A percentile compares a stretch with the other conserved stretches of the same genome.
phyloP scores from a whole-genome alignment of 2,113 vertebrate species.

The Chroicocephalus ridibundus region DNA sequence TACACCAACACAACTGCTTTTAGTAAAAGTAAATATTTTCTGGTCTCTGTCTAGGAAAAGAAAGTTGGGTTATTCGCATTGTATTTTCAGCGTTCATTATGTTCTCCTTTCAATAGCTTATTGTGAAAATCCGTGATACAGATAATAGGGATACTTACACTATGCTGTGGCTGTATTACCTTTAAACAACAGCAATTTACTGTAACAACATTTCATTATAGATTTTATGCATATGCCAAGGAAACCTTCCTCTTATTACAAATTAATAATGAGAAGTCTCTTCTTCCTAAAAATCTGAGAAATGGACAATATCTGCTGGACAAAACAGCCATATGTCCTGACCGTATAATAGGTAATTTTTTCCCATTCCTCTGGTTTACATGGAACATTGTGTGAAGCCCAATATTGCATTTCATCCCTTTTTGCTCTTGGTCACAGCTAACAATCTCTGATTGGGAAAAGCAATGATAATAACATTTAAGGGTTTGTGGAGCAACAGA shows the following conservation, averaged over 20 bases:
- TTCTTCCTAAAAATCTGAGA: neutral
- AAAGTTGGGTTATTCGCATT: neutral
- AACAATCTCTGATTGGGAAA: neutral
- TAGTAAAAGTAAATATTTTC: neutral
- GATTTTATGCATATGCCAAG: neutral
- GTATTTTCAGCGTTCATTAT: neutral
- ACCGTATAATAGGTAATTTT: neutral
- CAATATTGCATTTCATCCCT: neutral
- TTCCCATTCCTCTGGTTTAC: neutral
- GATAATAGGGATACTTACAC: neutral
- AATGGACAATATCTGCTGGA: neutral
- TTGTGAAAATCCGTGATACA: neutral
- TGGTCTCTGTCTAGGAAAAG: neutral
- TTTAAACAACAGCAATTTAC: neutral
- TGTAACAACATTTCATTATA: neutral
- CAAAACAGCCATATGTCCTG: neutral
- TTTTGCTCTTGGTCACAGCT: neutral
- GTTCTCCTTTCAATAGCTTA: neutral
- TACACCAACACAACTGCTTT: neutral
- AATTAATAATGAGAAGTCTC: neutral
- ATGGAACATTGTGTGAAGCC: neutral
- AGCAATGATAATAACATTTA: neutral
- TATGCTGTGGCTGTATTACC: neutral
- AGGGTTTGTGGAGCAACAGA: neutral
- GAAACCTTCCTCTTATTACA: neutral